Evolutionary conservation across 2,113 vertebrate species (phyloP).

Genomic region (Planiliza haematocheilus): DNA sequence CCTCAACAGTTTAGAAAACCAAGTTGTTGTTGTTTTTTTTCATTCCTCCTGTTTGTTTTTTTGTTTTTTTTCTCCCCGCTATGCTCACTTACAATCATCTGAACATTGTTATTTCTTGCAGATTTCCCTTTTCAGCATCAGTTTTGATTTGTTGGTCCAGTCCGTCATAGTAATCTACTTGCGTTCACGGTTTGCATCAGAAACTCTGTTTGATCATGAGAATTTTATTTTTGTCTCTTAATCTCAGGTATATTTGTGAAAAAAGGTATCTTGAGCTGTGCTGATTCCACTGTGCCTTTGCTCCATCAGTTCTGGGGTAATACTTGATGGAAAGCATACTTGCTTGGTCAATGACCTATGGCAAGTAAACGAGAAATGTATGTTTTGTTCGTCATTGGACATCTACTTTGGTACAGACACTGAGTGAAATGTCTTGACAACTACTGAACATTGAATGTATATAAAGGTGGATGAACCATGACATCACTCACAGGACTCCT

Average conservation of each 20-base stretch:
- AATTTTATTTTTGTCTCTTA: background rate
- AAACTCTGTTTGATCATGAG: background rate
- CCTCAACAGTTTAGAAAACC: constrained; percentile 19
- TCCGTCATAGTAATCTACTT: no score
- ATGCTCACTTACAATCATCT: background rate
- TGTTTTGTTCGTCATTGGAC: background rate
- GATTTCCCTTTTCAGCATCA: background rate
- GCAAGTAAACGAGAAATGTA: background rate
- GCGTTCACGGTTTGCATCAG: no score
- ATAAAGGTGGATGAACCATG: no score
- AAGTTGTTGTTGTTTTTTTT: no score
- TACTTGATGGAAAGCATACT: background rate
- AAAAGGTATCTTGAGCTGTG: background rate
- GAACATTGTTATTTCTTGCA: background rate
- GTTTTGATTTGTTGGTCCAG: background rate
- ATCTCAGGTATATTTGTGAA: background rate
- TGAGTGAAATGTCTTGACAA: constrained; percentile 12
- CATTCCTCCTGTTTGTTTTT: background rate
- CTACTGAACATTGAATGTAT: background rate
- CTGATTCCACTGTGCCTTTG: background rate
- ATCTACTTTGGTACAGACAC: background rate
- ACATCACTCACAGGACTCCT: no score
- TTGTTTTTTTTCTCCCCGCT: background rate
- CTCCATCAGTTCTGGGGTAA: background rate
- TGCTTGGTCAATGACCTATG: background rate